Conservation (phyloP, 2,888 invertebrate species). For the Galerucella calmariensis region DNA sequence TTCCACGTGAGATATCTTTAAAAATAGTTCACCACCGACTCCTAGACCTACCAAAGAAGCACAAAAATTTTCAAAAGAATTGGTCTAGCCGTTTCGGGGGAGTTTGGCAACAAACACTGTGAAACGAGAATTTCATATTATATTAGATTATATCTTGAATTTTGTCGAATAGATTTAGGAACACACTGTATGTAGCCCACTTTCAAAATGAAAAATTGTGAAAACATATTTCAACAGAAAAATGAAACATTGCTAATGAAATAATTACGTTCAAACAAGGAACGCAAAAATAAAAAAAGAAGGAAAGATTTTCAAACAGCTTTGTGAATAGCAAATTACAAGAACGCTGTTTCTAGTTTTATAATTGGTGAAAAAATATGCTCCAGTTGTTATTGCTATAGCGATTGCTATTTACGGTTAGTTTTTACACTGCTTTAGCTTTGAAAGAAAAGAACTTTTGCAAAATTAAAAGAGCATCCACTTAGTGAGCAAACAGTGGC, state of each 20-base stretch:
- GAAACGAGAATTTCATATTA: too few species aligned
- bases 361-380: slow-evolving; percentile 24
- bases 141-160: too few species aligned
- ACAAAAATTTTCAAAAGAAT: too few species aligned
- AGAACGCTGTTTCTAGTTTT: neutral
- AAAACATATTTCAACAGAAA: neutral
- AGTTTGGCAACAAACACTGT: too few species aligned
- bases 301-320: neutral
- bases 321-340: slow-evolving; percentile 5
- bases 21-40: too few species aligned
- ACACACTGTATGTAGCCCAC: too few species aligned
- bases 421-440: slow-evolving; percentile 25
- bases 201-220: too few species aligned
- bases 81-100: too few species aligned
- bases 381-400: slow-evolving; percentile 31
- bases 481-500: slow-evolving; percentile 33
- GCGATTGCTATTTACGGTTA: slow-evolving; percentile 36
- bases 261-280: neutral
- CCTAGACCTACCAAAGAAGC: too few species aligned
- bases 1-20: slow-evolving; percentile 10
- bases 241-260: neutral
- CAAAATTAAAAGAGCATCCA: slow-evolving; percentile 29
- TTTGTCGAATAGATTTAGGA: too few species aligned
- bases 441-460: slow-evolving; percentile 22
- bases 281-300: neutral